Conservation (phyloP, 2,113 vertebrate species). For the Nibea albiflora region DNA sequence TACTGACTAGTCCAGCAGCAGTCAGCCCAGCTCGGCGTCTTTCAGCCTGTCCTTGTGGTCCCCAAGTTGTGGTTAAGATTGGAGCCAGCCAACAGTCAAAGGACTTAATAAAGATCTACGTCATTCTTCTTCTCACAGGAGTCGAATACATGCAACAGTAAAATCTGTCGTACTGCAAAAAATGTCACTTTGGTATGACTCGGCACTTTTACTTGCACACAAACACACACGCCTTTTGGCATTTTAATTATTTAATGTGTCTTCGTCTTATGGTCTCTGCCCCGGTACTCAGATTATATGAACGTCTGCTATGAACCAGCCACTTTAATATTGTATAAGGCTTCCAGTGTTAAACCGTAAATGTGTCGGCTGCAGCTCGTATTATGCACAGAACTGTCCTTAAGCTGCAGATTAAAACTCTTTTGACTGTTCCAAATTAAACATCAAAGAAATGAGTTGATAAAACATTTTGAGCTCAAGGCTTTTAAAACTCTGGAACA, state of each 20-base stretch:
- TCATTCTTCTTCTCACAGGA: background rate
- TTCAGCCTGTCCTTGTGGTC: too few relatives aligned
- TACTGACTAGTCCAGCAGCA: too few relatives aligned
- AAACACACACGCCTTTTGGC: conserved; percentile 15
- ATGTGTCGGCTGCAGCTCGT: conserved; percentile 22
- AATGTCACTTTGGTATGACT: conserved; percentile 28
- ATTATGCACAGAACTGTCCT: conserved; percentile 23
- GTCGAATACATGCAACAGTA: background rate
- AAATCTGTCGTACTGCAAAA: background rate
- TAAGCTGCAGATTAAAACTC: conserved; percentile 53
- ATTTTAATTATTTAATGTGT: conserved; percentile 54
- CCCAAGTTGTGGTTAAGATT: background rate
- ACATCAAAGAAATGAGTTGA: conserved; percentile 31
- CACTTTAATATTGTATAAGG: conserved; percentile 38
- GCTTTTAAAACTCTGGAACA: conserved; percentile 12
- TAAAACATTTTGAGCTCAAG: conserved; percentile 6
- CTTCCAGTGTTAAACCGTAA: conserved; percentile 7
- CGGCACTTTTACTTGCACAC: conserved; percentile 35
- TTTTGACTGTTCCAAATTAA: conserved; percentile 28
- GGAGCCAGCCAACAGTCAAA: background rate
- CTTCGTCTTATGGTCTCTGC: conserved; percentile 35
- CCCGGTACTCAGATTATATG: conserved; percentile 17
- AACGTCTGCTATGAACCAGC: background rate
- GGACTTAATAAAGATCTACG: background rate
- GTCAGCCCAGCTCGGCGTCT: too few relatives aligned